Evolutionary conservation across 2,113 vertebrate species (phyloP), one percentile per base, ranked within the genome.

Genomic region (Albula glossodonta): DNA sequence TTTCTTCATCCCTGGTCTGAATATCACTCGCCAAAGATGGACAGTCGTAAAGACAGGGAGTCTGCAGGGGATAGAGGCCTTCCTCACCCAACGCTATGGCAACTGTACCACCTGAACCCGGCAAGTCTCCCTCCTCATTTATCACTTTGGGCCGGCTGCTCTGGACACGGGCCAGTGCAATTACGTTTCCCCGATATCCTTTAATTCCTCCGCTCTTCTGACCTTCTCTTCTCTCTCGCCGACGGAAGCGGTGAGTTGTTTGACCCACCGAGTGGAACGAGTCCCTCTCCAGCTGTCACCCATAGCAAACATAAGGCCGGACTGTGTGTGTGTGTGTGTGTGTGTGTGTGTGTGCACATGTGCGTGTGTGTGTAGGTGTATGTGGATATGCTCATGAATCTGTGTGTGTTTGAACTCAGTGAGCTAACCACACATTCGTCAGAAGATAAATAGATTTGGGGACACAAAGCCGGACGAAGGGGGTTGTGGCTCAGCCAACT

Each of bases 241-340:
- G 19, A 15, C 66, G 63, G 22, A 6, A 77, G 83, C 49, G 19
- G 22, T 48, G 70, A 50, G 66, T 12, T 77, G 56, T 52, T 84
- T 84, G 83, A 84, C 57, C 83, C 63, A 19, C 48, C 31, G 19
- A 52, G 60, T 51, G 25, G 50, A 77, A 84, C 70, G 66, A 77
- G 70, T 50, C 70, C 17, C 83, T 50, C 48, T 77, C 83, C 83
- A 84, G 83, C 49, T 84, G 83, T 84, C 70, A 50, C 83, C 70
- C 70, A 5, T n/a, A 22, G 70, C 70, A 31, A 31, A 74, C 70
- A 31, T 22, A 5, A 3, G 70, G 70, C 70, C 7, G n/a, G 70
- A 5, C 9, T n/a, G 70, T 22, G 25, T 22, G 63, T 4, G 13
- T 13, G 63, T 4, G 63, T 17, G 63, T 13, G 63, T 17, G 63